Evolutionary conservation across 2,888 invertebrate species (phyloP), one percentile per base, ranked within the genome.

Genomic region (Lasioglossum vierecki): DNA sequence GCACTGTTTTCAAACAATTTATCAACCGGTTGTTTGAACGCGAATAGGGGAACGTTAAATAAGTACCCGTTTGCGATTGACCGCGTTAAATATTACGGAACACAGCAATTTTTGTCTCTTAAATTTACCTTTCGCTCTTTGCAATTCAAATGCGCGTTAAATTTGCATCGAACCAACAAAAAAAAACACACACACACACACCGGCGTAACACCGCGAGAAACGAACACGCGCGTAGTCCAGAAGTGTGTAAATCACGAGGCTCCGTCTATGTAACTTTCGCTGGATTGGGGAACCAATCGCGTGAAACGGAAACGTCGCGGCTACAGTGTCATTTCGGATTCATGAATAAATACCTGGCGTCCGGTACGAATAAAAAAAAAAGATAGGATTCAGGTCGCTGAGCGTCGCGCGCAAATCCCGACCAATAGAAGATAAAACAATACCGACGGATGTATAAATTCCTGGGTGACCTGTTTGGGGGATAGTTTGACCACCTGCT

Each of bases 261-360:
- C 22, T 35, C 41, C 18, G 57, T 75, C 46, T 78, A 46, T 80
- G 83, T 83, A 81, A 87, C 80, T 73, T 80, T 83, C 75, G 78
- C 49, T 30, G 71, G 39, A n/a, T 46, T n/a, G 49, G 46, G 76
- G 39, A 72, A 49, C 79, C 82, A 76, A 86, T 86, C 85, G 85
- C n/a, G 76, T 41, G 83, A 81, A 85, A 85, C 86, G 76, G 83
- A 78, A 86, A 82, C 81, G 76, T 74, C 81, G 85, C 81, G 75
- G 84, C 71, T 81, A 75, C 88, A 82, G 82, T 80, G 91, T 89
- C 86, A 89, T 90, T 90, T 85, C 80, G 80, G 88, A 88, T 90
- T 90, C 90, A 91, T 91, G 88, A 90, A 90, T 91, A 90, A 90
- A 90, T 87, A 81, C 84, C 83, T 85, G 80, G 79, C 82, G 78